Conservation (phyloP, 2,888 invertebrate genomes). For the Tipula confusa region DNA sequence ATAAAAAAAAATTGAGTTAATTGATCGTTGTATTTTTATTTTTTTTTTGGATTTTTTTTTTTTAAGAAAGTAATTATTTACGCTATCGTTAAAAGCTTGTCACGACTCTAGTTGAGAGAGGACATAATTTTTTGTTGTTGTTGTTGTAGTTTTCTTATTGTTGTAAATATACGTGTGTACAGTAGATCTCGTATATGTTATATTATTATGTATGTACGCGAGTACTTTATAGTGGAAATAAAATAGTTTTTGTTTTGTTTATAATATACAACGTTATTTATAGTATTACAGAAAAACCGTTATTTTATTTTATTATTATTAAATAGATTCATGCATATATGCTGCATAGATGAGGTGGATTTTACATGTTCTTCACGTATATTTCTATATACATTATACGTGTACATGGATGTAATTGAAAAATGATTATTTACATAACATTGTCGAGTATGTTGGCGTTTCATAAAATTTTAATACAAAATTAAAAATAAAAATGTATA, state of each 20-base stretch:
- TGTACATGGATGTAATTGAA: neutral
- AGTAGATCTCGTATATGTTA: neutral
- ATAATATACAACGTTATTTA: neutral
- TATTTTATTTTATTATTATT: constrained; percentile 20
- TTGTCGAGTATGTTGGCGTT: neutral
- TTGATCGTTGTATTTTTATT: neutral
- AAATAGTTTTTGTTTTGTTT: neutral
- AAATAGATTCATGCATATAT: constrained; percentile 20
- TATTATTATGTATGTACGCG: neutral
- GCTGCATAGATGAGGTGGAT: neutral
- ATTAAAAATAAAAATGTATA: neutral
- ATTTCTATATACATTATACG: neutral
- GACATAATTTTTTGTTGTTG: neutral
- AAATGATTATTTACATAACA: neutral
- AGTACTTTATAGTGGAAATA: neutral
- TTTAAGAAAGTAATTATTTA: constrained; percentile 20
- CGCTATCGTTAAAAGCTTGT: constrained; percentile 25
- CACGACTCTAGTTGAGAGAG: constrained; percentile 16
- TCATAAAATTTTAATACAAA: neutral
- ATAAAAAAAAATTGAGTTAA: neutral
- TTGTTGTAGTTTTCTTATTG: constrained; percentile 3
- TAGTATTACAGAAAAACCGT: neutral
- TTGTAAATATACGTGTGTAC: neutral
- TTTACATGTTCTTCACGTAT: neutral
- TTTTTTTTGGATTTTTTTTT: neutral